Percentiles rank a stretch among this genome's conserved stretches.
phyloP scores from a whole-genome alignment of 2,888 invertebrate genomes.

The Malachius bipustulatus region DNA sequence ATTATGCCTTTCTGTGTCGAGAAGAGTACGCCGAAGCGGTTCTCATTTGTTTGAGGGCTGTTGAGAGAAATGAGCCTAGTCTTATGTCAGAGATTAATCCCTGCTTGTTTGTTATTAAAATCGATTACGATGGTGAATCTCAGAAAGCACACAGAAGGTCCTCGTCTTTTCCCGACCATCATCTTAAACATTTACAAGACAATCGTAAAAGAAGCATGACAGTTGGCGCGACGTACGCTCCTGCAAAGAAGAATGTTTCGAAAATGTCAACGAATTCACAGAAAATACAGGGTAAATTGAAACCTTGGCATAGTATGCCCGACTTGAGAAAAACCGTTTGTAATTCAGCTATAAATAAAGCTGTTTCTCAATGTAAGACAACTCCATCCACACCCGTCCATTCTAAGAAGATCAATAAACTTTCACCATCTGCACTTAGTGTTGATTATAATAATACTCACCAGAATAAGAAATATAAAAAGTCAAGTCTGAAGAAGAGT shows the following conservation, averaged over 20 bases:
- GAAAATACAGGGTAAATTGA: conserved; percentile 28
- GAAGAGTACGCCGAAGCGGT: conserved; percentile 47
- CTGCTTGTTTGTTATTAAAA: conserved; percentile 35
- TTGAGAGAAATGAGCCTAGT: conserved; percentile 50
- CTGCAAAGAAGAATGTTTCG: background rate
- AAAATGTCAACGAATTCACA: conserved; percentile 6
- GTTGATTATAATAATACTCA: conserved; percentile 28
- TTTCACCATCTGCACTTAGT: conserved; percentile 30
- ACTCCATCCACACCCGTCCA: conserved; percentile 32
- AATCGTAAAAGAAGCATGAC: conserved; percentile 12
- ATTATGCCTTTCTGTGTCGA: conserved; percentile 48
- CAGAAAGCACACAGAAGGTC: conserved; percentile 42
- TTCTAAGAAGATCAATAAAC: conserved; percentile 21
- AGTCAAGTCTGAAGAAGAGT: conserved; percentile 18
- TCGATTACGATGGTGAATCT: conserved; percentile 28
- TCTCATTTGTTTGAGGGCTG: conserved; percentile 49
- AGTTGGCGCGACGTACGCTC: conserved; percentile 6
- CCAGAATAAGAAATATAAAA: conserved; percentile 14
- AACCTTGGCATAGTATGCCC: conserved; percentile 37
- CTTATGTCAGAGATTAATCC: conserved; percentile 51
- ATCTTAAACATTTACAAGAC: conserved; percentile 25
- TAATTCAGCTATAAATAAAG: conserved; percentile 13
- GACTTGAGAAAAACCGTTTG: conserved; percentile 23
- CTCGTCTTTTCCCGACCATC: conserved; percentile 43
- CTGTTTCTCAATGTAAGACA: conserved; percentile 28